Conservation (phyloP, 2,113 vertebrate genomes). For the Microcebus griseorufus region DNA sequence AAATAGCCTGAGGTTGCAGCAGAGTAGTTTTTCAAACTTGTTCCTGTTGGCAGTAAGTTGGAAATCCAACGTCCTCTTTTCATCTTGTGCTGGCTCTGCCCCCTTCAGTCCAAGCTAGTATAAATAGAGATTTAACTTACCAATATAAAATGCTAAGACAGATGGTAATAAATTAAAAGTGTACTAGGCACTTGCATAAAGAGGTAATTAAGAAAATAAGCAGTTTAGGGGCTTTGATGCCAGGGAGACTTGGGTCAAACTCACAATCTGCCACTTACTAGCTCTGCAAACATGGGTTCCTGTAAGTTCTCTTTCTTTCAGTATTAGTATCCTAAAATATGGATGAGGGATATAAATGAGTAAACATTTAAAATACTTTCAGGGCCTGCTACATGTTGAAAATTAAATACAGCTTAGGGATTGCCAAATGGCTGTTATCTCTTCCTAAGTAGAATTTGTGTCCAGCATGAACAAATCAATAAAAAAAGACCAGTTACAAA, state of each 20-base stretch:
- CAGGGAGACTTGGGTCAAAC: slow-evolving; percentile 13
- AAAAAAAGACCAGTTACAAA: not conserved
- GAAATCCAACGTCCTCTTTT: slow-evolving; percentile 31
- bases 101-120: not conserved
- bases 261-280: not conserved
- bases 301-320: not conserved
- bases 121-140: slow-evolving; percentile 1
- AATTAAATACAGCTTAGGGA: not conserved
- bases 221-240: not conserved
- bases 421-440: not conserved
- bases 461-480: not conserved
- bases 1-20: not conserved
- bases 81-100: not conserved
- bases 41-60: not conserved
- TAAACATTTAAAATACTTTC: not conserved
- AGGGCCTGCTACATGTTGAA: not conserved
- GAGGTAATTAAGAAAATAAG: slow-evolving; percentile 53
- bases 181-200: not conserved
- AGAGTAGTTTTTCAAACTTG: not conserved
- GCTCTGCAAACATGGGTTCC: not conserved
- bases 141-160: slow-evolving; percentile 36
- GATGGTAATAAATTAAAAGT: slow-evolving; percentile 7
- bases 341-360: not conserved
- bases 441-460: not conserved
- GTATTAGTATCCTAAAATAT: not conserved